A percentile compares a stretch with the other conserved stretches of the same genome.
phyloP scores from a whole-genome alignment of 2,888 invertebrate species.

The Bruchidius siliquastri region DNA sequence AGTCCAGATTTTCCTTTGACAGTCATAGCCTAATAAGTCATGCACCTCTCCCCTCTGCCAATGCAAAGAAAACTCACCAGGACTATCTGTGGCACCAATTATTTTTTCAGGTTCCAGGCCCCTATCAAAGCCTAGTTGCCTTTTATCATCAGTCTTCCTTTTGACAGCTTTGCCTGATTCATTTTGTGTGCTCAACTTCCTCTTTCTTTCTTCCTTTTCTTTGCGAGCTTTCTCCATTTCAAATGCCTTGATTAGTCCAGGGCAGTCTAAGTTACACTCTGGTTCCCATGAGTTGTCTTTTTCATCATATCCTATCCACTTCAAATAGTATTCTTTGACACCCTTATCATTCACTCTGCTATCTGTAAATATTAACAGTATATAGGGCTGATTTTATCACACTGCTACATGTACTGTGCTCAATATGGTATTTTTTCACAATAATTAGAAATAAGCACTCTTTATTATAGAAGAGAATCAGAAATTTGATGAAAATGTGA shows the following conservation, averaged over 20 bases:
- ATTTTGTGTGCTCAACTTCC: constrained; percentile 38
- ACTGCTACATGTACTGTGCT: no score
- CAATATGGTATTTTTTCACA: no score
- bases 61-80: constrained; percentile 50
- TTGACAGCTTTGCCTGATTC: constrained; percentile 39
- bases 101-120: constrained; percentile 82
- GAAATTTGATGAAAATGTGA: no score
- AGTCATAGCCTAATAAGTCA: no score
- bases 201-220: constrained; percentile 45
- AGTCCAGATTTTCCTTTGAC: no score
- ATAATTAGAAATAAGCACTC: no score
- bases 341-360: constrained; percentile 62
- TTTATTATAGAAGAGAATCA: no score
- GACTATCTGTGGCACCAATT: constrained; percentile 89
- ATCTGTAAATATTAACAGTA: constrained; percentile 46
- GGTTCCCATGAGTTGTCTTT: constrained; percentile 97
- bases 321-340: constrained; percentile 54
- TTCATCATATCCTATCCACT: constrained; percentile 77
- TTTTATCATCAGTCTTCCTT: constrained; percentile 49
- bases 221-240: constrained; percentile 72
- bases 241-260: constrained; percentile 79
- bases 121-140: constrained; percentile 71
- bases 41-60: no score
- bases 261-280: constrained; percentile 80
- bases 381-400: no score